Evolutionary conservation across 1,140 invertebrate genomes (phyloP).

Genomic region (Aphelenchoides fujianensis): DNA sequence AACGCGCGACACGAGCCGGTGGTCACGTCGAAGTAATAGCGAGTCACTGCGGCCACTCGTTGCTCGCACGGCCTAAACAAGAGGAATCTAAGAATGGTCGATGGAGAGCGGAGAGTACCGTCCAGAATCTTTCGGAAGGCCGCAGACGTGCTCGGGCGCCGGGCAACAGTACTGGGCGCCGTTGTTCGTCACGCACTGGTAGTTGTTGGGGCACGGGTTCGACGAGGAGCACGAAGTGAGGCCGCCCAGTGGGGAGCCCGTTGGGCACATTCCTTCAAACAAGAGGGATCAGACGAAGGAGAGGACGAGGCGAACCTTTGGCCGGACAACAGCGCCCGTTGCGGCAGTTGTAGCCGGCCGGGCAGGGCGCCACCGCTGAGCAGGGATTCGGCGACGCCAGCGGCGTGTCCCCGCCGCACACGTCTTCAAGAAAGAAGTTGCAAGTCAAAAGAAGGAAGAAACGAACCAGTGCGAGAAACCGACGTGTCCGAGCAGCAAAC

Average conservation of each 20-base stretch:
- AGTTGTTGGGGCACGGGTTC: slow-evolving; percentile 61
- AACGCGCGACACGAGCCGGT: slow-evolving; percentile 62
- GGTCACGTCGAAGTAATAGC: slow-evolving; percentile 60
- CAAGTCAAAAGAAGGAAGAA: slow-evolving; percentile 21
- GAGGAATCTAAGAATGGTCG: background rate
- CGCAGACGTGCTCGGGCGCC: slow-evolving; percentile 40
- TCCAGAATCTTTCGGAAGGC: slow-evolving; percentile 8
- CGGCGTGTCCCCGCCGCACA: slow-evolving; percentile 53
- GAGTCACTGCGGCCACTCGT: slow-evolving; percentile 39
- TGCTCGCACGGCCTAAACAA: slow-evolving; percentile 31
- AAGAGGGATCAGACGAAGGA: too few species aligned
- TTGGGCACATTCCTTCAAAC: slow-evolving; percentile 57
- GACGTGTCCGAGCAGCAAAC: slow-evolving; percentile 53
- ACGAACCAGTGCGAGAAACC: slow-evolving; percentile 36
- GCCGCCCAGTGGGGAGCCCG: slow-evolving; percentile 55
- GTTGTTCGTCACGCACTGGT: slow-evolving; percentile 57
- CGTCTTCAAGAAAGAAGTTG: slow-evolving; percentile 30
- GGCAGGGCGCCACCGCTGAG: slow-evolving; percentile 52
- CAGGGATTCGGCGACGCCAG: slow-evolving; percentile 53
- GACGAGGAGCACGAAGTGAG: slow-evolving; percentile 52
- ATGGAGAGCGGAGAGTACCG: too few species aligned
- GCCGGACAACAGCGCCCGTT: slow-evolving; percentile 58
- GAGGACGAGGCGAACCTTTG: too few species aligned
- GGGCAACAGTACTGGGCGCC: slow-evolving; percentile 60
- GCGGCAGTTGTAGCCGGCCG: slow-evolving; percentile 50